These are phyloP conservation scores for Crocallis elinguaria DNA, from an alignment of 2,888 invertebrate genomes.

Conservation along the genomic window DNA sequence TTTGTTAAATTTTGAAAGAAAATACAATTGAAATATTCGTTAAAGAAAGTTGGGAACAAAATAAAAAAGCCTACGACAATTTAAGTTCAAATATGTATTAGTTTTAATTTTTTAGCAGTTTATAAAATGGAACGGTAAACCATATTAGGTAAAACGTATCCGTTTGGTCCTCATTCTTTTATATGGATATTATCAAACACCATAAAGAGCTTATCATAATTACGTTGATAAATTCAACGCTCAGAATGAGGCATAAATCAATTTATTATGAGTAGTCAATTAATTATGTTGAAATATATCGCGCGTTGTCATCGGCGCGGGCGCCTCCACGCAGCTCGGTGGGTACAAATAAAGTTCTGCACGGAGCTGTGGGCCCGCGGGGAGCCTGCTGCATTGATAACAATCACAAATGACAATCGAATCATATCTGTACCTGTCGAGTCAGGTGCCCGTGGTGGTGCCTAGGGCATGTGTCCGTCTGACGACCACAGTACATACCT, in stretches of 20 bases:
- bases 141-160: too few relatives aligned
- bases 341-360: background rate
- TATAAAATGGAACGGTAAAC: too few relatives aligned
- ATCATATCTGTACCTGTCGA: background rate
- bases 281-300: slow-evolving; percentile 35
- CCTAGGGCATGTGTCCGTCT: too few relatives aligned
- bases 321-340: slow-evolving; percentile 2
- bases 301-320: slow-evolving; percentile 2
- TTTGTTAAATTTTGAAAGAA: too few relatives aligned
- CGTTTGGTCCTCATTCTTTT: slow-evolving; percentile 12
- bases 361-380: background rate
- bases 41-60: too few relatives aligned
- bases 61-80: too few relatives aligned
- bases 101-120: too few relatives aligned
- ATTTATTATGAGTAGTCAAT: slow-evolving; percentile 35
- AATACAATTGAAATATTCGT: too few relatives aligned
- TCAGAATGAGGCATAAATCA: slow-evolving; percentile 35
- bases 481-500: too few relatives aligned
- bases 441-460: too few relatives aligned
- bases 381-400: background rate
- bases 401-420: background rate
- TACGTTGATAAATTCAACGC: slow-evolving; percentile 32
- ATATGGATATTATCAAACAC: slow-evolving; percentile 30
- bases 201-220: slow-evolving; percentile 34
- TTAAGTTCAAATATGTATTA: too few relatives aligned